phyloP scores from a whole-genome alignment of 2,888 invertebrate species.

The Eristalis pertinax region DNA sequence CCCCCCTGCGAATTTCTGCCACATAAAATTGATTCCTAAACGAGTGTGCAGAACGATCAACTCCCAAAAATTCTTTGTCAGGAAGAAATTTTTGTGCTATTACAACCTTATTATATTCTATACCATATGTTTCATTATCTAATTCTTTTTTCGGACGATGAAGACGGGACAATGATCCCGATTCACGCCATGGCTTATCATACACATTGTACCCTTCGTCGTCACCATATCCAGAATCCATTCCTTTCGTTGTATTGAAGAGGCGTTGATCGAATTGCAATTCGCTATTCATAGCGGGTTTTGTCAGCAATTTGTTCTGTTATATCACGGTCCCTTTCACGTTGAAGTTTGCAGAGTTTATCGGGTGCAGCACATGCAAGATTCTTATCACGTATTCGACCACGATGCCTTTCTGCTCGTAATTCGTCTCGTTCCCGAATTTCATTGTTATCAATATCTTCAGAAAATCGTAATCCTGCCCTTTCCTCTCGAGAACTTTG shows the following conservation, averaged over 20 bases:
- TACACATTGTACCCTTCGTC: constrained; percentile 99
- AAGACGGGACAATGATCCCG: constrained; percentile 92
- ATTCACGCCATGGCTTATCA: constrained; percentile 98
- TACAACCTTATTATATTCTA: constrained; percentile 93
- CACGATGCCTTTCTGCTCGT: constrained; percentile 93
- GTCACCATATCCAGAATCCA: constrained; percentile 96
- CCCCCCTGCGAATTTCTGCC: too few relatives aligned
- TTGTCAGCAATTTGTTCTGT: constrained; percentile 98
- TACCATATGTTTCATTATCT: constrained; percentile 95
- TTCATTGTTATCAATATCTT: constrained; percentile 82
- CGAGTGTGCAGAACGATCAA: constrained; percentile 85
- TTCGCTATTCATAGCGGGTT: constrained; percentile 87
- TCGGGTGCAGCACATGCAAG: constrained; percentile 96
- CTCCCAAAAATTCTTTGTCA: constrained; percentile 98
- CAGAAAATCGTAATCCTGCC: constrained; percentile 85
- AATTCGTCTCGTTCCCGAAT: constrained; percentile 92
- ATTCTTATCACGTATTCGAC: constrained; percentile 95
- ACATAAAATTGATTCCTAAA: too few relatives aligned
- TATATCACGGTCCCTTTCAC: constrained; percentile 97
- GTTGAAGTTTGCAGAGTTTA: constrained; percentile 93
- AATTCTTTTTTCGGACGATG: constrained; percentile 93
- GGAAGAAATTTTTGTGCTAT: too few relatives aligned
- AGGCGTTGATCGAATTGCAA: constrained; percentile 96
- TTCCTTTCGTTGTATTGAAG: constrained; percentile 96
- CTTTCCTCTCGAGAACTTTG: constrained; percentile 97